Base-by-base conservation (phyloP, 2,797 vertebrate genomes). In the Ambastaia sidthimunki region DNA sequence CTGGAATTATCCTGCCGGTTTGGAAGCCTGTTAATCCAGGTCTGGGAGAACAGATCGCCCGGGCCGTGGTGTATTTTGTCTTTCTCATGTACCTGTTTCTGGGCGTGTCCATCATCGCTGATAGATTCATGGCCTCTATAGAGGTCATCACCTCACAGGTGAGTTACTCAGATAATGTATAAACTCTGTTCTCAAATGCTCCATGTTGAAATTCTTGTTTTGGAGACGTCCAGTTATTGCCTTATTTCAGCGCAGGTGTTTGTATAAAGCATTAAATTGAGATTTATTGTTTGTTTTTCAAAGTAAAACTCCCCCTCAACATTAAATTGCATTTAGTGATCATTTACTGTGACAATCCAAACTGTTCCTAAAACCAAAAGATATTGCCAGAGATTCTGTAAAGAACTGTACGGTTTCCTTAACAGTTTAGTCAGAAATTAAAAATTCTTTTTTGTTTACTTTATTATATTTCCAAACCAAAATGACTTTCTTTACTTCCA, bases 111-210 rank as follows among this genome's bases (percentile, higher is more conserved):
- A 95, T 98, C 91, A 95, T 99, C 0, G 97, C 97, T 0, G 97
- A 99, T 86, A 96, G 97, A 86, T 99, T 99, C 93, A 99, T 99
- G 97, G 95, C 96, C 0, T 96, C 97, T 82, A 99, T 99, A 23
- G 97, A 99, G 90, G 97, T 98, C 74, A 98, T 98, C 90, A 99
- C 97, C 0, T 98, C 97, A 59, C 97, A 98, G 91, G 97, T 98
- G 92, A 78, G 81, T 25, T 59, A 13, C 2, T n/a, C 41, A 44
- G 47, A 11, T n/a, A 50, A 1, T 6, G 15, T 2, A 16, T 12
- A 25, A 18, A 31, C 12, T 2, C 1, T 4, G 13, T 59, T 25
- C 23, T 15, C 57, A 59, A 21, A 57, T 11, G 54, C 3, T 59
- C 21, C 11, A 15, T 59, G 57, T 59, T 4, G 52, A 47, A 10